Base-by-base conservation (phyloP, 2,113 vertebrate species). In the Mormoops blainvillei region DNA sequence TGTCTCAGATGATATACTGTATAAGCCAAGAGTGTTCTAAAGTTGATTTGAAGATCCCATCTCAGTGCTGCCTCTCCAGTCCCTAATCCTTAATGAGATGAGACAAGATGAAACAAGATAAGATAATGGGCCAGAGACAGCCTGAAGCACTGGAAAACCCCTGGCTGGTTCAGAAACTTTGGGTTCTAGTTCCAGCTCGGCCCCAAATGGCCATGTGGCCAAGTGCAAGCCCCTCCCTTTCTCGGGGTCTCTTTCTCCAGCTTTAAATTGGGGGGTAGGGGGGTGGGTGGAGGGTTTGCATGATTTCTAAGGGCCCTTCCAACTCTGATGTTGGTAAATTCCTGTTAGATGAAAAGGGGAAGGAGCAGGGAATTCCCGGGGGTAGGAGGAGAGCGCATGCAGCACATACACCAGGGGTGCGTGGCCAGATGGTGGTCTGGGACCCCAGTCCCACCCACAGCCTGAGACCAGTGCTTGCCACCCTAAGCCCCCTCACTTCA, bases 41-140 rank as follows among this genome's bases (percentile, higher is more conserved):
- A 81, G 36, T 76, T 0, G 0, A 45, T 61, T 54, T n/a, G 82
- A 85, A 81, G 95, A 91, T 94, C 52, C 18, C 43, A 71, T 93
- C 78, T 81, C 28, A 15, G 50, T 5, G 14, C 56, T 80, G 6
- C 67, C 33, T 89, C 56, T 92, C 63, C 14, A 93, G 61, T 3
- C 26, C 36, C 74, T 89, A 12, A n/a, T 56, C 45, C 73, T 61
- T 89, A 95, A 83, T 33, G 50, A 71, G 67, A 85, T n/a, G 45
- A 82, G 92, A 86, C 93, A 91, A 92, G 88, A 85, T 81, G 52
- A 89, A 76, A 65, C 22, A 41, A 52, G 87, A 68, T 68, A 89
- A 88, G 80, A 56, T 36, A 73, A 84, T 12, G 5, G 16, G 43
- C n/a, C 20, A 19, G 61, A 83, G 73, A n/a, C 28, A 83, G 45